These are phyloP conservation scores for Holcopasites calliopsidis DNA, from an alignment of 1,140 invertebrate species.

Conservation along the genomic window DNA sequence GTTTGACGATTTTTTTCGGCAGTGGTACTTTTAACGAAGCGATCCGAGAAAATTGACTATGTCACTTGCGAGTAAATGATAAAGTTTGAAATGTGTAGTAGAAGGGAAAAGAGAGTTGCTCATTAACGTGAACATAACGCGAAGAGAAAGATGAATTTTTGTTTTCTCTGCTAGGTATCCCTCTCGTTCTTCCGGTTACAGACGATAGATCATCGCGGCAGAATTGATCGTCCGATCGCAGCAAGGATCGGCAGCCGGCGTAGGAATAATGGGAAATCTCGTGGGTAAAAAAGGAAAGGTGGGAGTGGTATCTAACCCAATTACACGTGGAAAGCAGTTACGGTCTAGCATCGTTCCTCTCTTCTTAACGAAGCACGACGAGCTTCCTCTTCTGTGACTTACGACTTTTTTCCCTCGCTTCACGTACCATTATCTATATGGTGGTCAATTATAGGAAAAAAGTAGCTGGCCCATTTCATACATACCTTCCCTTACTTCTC, in stretches of 20 bases:
- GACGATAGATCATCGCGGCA: constrained; percentile 33
- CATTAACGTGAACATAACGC: constrained; percentile 40
- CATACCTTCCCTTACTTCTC: no score
- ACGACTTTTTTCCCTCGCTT: not conserved
- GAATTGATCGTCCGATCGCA: constrained; percentile 26
- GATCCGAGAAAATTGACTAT: no score
- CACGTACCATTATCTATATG: no score
- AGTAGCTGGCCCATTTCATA: no score
- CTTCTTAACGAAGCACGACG: not conserved
- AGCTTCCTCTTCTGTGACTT: no score
- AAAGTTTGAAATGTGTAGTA: not conserved
- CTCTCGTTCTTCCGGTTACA: constrained; percentile 41
- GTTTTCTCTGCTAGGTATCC: constrained; percentile 12
- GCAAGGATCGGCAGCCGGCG: constrained; percentile 15
- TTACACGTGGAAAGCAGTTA: constrained; percentile 43
- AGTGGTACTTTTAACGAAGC: not conserved
- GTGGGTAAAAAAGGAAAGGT: constrained; percentile 45
- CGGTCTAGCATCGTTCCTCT: not conserved
- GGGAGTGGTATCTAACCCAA: constrained; percentile 51
- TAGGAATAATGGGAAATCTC: constrained; percentile 47
- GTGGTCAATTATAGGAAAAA: no score
- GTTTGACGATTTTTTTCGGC: not conserved
- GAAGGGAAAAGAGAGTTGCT: constrained; percentile 14
- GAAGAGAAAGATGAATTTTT: constrained; percentile 28
- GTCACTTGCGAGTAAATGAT: no score